These are phyloP conservation scores for Zaprionus ornatus DNA, from an alignment of 1,140 invertebrate genomes.

Conservation along the genomic window DNA sequence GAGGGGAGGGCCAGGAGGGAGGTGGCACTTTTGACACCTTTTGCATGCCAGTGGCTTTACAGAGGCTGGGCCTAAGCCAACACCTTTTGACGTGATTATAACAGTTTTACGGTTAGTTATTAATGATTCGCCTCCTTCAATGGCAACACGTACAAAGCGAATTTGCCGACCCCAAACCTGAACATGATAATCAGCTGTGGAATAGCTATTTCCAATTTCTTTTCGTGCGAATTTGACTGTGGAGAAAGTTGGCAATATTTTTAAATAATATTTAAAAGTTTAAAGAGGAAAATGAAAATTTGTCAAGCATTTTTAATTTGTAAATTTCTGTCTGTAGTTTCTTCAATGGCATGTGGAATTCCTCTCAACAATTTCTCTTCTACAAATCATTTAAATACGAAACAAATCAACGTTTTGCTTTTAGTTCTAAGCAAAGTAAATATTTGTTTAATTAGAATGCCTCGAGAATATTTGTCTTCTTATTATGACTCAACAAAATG, in stretches of 20 bases:
- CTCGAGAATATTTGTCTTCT: not conserved
- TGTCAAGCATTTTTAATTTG: too few species aligned
- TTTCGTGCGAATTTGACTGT: not conserved
- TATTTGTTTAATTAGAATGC: constrained; percentile 1
- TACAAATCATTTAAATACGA: not conserved
- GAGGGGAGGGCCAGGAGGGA: not conserved
- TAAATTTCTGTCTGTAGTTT: too few species aligned
- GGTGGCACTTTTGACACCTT: constrained; percentile 68
- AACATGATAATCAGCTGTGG: not conserved
- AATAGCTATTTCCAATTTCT: not conserved
- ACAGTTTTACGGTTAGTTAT: constrained; percentile 74
- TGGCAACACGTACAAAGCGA: constrained; percentile 9
- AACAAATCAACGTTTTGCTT: not conserved
- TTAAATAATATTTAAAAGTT: not conserved
- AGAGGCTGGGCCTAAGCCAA: constrained; percentile 32
- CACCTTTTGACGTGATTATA: constrained; percentile 75
- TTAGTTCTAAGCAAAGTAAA: not conserved
- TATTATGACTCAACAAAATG: constrained; percentile 8
- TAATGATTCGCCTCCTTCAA: constrained; percentile 62
- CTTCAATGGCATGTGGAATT: too few species aligned
- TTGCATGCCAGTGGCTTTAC: constrained; percentile 30
- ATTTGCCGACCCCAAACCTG: not conserved
- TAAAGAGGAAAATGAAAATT: not conserved
- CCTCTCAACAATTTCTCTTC: not conserved
- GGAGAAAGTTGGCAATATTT: constrained; percentile 13